A percentile compares a stretch with the other conserved stretches of the same genome.
Evolutionary conservation across 2,888 invertebrate species (phyloP).

Genomic region (Carterocephalus palaemon): DNA sequence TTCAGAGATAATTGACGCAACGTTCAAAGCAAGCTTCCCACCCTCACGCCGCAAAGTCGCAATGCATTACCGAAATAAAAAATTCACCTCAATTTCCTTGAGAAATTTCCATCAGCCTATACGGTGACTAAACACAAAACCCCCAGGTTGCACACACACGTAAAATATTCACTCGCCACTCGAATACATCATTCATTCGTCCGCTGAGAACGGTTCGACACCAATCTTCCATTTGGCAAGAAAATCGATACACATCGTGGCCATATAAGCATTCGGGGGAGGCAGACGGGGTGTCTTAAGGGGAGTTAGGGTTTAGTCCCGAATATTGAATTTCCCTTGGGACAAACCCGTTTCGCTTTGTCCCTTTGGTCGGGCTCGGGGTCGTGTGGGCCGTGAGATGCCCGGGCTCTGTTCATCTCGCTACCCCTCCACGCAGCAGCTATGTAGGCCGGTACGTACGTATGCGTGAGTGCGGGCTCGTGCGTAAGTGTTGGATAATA

Average conservation of each 20-base stretch:
- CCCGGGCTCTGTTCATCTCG: slow-evolving; percentile 57
- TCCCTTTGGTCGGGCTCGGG: slow-evolving; percentile 73
- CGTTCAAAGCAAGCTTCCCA: slow-evolving; percentile 46
- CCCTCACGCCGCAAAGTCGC: too few relatives aligned
- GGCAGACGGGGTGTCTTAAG: slow-evolving; percentile 76
- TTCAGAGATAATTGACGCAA: slow-evolving; percentile 59
- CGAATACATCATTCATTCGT: slow-evolving; percentile 77
- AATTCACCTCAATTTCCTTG: slow-evolving; percentile 65
- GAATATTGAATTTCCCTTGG: slow-evolving; percentile 81
- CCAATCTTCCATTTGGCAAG: slow-evolving; percentile 79
- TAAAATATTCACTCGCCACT: slow-evolving; percentile 72
- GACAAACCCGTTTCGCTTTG: slow-evolving; percentile 80
- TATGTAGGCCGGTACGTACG: slow-evolving; percentile 29
- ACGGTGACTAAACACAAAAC: slow-evolving; percentile 68
- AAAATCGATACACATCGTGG: slow-evolving; percentile 79
- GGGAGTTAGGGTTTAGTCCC: slow-evolving; percentile 80
- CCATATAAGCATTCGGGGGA: slow-evolving; percentile 79
- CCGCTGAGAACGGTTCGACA: slow-evolving; percentile 75
- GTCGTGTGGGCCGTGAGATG: slow-evolving; percentile 75
- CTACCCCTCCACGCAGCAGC: slow-evolving; percentile 36
- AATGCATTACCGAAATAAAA: slow-evolving; percentile 73
- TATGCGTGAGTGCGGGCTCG: slow-evolving; percentile 50
- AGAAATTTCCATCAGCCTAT: slow-evolving; percentile 65
- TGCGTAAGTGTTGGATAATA: slow-evolving; percentile 77
- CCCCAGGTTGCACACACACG: slow-evolving; percentile 56